A percentile compares a stretch with the other conserved stretches of the same genome.
phyloP scores from a whole-genome alignment of 2,888 invertebrate species.

The Drosophila suboccidentalis region DNA sequence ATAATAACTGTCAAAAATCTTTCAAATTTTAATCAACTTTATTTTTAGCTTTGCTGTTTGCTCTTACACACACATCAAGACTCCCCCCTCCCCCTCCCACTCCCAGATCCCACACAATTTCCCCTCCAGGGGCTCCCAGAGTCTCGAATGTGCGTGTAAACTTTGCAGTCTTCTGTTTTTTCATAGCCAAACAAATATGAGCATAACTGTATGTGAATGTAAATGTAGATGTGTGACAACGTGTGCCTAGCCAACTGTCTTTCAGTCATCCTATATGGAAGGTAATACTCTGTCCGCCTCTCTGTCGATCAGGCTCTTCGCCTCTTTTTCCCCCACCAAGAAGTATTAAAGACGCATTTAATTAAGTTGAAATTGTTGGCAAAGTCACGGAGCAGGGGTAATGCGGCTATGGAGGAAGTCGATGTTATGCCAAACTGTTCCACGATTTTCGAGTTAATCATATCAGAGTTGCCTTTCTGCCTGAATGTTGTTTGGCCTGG shows the following conservation, averaged over 20 bases:
- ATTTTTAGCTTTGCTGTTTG: slow-evolving; percentile 67
- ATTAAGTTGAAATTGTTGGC: slow-evolving; percentile 79
- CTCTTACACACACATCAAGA: slow-evolving; percentile 43
- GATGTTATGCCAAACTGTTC: slow-evolving; percentile 16
- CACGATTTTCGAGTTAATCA: slow-evolving; percentile 51
- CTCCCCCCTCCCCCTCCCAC: neutral
- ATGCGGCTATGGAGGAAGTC: slow-evolving; percentile 46
- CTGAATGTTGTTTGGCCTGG: neutral
- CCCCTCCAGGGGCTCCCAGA: neutral
- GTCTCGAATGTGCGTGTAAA: slow-evolving; percentile 43
- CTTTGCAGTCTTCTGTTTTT: slow-evolving; percentile 60
- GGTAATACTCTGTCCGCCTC: slow-evolving; percentile 11
- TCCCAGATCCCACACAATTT: neutral
- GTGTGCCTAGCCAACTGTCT: slow-evolving; percentile 11
- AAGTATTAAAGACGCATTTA: slow-evolving; percentile 81
- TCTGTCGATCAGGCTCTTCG: slow-evolving; percentile 15
- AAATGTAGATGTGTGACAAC: slow-evolving; percentile 59
- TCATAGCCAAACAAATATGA: slow-evolving; percentile 75
- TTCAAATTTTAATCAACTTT: slow-evolving; percentile 81
- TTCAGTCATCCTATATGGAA: neutral
- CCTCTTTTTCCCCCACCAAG: slow-evolving; percentile 20
- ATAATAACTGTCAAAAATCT: slow-evolving; percentile 80
- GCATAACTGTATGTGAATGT: slow-evolving; percentile 54
- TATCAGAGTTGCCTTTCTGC: slow-evolving; percentile 24
- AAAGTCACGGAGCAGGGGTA: slow-evolving; percentile 47